A percentile compares a stretch with the other conserved stretches of the same genome.
phyloP scores from a whole-genome alignment of 2,888 invertebrate species.

The Drosophila mimetica region DNA sequence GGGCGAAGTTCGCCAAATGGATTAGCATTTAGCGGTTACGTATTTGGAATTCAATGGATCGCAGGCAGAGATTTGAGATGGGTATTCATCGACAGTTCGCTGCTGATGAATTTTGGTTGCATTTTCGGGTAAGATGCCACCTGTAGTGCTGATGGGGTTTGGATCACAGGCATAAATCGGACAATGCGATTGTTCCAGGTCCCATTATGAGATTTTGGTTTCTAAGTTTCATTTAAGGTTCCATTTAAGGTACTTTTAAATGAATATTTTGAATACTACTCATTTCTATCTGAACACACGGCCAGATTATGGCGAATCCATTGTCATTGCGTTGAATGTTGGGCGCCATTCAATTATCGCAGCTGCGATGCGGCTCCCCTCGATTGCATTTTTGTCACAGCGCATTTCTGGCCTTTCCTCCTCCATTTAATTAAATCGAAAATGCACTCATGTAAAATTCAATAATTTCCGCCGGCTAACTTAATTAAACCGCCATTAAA shows the following conservation, averaged over 20 bases:
- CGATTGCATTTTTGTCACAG: constrained; percentile 1
- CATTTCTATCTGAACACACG: neutral
- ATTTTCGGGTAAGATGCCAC: constrained; percentile 1
- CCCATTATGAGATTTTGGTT: neutral
- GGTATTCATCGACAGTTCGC: too few species aligned
- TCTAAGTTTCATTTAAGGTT: too few species aligned
- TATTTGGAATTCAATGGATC: neutral
- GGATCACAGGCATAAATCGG: neutral
- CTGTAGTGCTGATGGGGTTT: neutral
- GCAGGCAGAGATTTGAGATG: neutral
- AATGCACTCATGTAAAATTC: constrained; percentile 73
- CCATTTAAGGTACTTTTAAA: too few species aligned
- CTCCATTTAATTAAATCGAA: constrained; percentile 63
- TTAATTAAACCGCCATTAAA: constrained; percentile 64
- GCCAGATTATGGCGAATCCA: neutral
- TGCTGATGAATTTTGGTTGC: neutral
- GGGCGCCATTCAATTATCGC: neutral
- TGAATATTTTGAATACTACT: too few species aligned
- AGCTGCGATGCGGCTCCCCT: neutral
- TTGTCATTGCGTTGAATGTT: neutral
- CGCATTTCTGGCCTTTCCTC: constrained; percentile 5
- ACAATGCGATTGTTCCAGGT: neutral
- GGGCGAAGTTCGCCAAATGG: neutral
- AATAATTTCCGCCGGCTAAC: constrained; percentile 67
- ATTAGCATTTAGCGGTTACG: neutral